These are phyloP conservation scores for Diplogasteroides magnus DNA, from an alignment of 1,140 invertebrate species.

Conservation along the genomic window DNA sequence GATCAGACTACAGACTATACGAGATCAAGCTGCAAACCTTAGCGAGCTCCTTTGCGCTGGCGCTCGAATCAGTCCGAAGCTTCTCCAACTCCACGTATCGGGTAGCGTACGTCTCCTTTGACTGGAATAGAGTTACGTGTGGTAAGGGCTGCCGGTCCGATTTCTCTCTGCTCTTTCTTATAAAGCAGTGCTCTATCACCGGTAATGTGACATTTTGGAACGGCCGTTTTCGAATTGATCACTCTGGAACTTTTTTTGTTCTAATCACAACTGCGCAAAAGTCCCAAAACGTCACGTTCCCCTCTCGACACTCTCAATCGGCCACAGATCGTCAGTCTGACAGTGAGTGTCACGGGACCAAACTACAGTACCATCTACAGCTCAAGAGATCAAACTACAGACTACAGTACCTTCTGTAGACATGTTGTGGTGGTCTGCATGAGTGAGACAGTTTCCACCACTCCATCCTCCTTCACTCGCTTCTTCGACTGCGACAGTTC, in stretches of 20 bases:
- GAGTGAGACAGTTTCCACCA: slow-evolving; percentile 52
- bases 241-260: too few relatives aligned
- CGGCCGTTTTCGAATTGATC: too few relatives aligned
- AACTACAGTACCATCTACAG: slow-evolving; percentile 7
- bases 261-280: too few relatives aligned
- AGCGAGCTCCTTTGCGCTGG: slow-evolving; percentile 39
- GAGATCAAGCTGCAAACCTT: slow-evolving; percentile 32
- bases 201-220: too few relatives aligned
- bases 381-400: not conserved
- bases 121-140: slow-evolving; percentile 44
- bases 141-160: too few relatives aligned
- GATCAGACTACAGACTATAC: not conserved
- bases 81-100: slow-evolving; percentile 43
- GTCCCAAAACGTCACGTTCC: too few relatives aligned
- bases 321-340: too few relatives aligned
- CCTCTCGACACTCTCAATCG: too few relatives aligned
- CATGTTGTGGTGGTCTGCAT: slow-evolving; percentile 56
- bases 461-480: slow-evolving; percentile 44
- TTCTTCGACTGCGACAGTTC: slow-evolving; percentile 46
- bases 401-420: slow-evolving; percentile 45
- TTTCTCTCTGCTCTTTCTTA: too few relatives aligned
- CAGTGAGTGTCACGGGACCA: too few relatives aligned
- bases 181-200: too few relatives aligned
- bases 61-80: slow-evolving; percentile 36
- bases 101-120: slow-evolving; percentile 50